Base-by-base conservation (phyloP, 2,797 vertebrate species). In the Pseudotriccus pelzelni region DNA sequence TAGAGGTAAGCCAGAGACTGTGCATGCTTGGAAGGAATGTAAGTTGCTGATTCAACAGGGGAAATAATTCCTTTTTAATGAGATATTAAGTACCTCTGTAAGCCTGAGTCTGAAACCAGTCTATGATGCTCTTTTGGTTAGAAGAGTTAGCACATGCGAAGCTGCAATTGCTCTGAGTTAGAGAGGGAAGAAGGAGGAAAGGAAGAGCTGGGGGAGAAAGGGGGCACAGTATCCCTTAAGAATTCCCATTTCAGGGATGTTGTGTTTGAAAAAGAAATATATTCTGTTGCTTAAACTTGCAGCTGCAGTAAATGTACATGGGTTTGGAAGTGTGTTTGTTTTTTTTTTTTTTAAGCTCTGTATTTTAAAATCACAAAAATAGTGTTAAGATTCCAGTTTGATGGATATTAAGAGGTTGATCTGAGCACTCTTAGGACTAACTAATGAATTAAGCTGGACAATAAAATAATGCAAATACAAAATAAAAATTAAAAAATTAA, bases 1-100 rank as follows among this genome's bases (percentile, higher is more conserved):
- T 89, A 97, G 97, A 99, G 99, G 99, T 99, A 97, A 96, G 98
- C 70, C 68, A 41, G n/a, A 49, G 17, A 9, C 21, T 75, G 0
- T 23, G 43, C 5, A 2, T 70, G 23, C 36, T 77, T 78, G 52
- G 21, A 63, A 55, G 66, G 25, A 66, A 12, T 30, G 0, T 0
- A n/a, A 64, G 1, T 34, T 70, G 30, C 23, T 66, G 39, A 27
- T 68, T 75, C 30, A 50, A 5, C 1, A 3, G 5, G 9, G 34
- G 44, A 28, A 83, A 6, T 10, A 60, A 36, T 58, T 84, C 25
- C 37, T 77, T 74, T 85, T 49, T 53, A 90, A 81, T 62, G 37
- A 67, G 52, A 36, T 68, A 37, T 7, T 62, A 64, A 50, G 7
- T 75, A 47, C 25, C 15, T 68, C n/a, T 68, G 0, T 62, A 52